These are phyloP conservation scores for Hirundichthys speculiger DNA, from an alignment of 2,113 vertebrate genomes.

Conservation along the genomic window DNA sequence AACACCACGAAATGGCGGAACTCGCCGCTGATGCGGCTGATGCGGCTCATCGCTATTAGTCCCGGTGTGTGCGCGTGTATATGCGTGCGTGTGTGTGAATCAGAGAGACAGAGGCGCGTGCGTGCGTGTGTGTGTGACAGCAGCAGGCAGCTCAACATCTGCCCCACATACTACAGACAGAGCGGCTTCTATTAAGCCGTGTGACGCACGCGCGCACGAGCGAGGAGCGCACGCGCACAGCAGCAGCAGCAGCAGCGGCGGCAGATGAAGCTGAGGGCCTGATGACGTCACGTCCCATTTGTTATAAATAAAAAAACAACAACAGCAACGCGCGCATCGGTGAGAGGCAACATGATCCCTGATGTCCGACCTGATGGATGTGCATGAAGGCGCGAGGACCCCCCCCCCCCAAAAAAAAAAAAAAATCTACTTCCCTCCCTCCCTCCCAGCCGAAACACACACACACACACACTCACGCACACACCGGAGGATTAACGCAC, in stretches of 20 bases:
- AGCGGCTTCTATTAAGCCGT: slow-evolving; percentile 41
- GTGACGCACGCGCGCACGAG: slow-evolving; percentile 37
- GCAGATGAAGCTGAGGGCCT: slow-evolving; percentile 40
- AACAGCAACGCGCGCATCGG: neutral
- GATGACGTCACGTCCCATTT: slow-evolving; percentile 66
- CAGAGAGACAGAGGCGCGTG: neutral
- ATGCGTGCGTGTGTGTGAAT: slow-evolving; percentile 8
- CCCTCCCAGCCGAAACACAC: neutral
- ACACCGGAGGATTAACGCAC: slow-evolving; percentile 14
- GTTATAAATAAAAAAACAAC: slow-evolving; percentile 49
- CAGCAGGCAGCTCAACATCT: slow-evolving; percentile 61
- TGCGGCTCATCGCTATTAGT: slow-evolving; percentile 38
- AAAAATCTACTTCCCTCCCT: too few species aligned
- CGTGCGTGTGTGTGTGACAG: slow-evolving; percentile 11
- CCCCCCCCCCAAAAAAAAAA: too few species aligned
- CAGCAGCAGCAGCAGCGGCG: slow-evolving; percentile 1
- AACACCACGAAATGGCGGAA: slow-evolving; percentile 80
- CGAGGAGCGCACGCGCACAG: too few species aligned
- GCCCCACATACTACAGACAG: slow-evolving; percentile 58
- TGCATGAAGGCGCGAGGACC: slow-evolving; percentile 24
- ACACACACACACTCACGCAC: slow-evolving; percentile 22
- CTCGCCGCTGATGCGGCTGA: slow-evolving; percentile 61
- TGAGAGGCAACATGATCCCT: neutral
- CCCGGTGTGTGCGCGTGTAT: slow-evolving; percentile 21
- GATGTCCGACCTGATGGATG: slow-evolving; percentile 17